A percentile compares a stretch with the other conserved stretches of the same genome.
Evolutionary conservation across 2,113 vertebrate genomes (phyloP).

Genomic region (Canis aureus): DNA sequence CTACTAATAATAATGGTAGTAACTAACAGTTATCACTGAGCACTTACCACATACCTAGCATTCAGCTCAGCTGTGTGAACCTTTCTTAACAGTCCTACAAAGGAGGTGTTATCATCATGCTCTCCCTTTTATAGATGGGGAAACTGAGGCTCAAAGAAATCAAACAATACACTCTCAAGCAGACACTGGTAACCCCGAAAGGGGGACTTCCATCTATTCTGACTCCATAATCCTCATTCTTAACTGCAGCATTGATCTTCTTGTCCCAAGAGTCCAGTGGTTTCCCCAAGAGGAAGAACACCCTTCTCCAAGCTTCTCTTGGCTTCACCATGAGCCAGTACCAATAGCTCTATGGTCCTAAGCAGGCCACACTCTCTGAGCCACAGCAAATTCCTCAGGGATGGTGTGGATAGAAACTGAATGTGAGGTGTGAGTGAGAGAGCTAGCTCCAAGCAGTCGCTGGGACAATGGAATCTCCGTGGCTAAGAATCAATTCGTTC

Average conservation of each 20-base stretch:
- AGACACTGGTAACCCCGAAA: neutral
- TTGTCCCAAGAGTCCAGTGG: neutral
- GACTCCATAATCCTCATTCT: neutral
- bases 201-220: neutral
- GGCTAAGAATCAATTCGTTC: neutral
- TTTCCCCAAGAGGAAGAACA: neutral
- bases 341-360: neutral
- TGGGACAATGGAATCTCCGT: rapidly evolving
- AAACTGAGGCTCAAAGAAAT: neutral
- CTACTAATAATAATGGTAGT: neutral
- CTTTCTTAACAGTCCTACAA: neutral
- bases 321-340: neutral
- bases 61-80: neutral
- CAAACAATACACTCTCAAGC: neutral
- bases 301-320: neutral
- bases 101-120: neutral
- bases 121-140: slow-evolving; percentile 16
- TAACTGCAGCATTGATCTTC: neutral
- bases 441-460: neutral
- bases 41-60: neutral
- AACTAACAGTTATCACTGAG: neutral
- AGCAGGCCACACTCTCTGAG: neutral
- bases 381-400: neutral
- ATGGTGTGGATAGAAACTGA: neutral
- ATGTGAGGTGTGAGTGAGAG: neutral